Base-by-base conservation (phyloP, 1,140 invertebrate genomes). In the Megathymus violae region DNA sequence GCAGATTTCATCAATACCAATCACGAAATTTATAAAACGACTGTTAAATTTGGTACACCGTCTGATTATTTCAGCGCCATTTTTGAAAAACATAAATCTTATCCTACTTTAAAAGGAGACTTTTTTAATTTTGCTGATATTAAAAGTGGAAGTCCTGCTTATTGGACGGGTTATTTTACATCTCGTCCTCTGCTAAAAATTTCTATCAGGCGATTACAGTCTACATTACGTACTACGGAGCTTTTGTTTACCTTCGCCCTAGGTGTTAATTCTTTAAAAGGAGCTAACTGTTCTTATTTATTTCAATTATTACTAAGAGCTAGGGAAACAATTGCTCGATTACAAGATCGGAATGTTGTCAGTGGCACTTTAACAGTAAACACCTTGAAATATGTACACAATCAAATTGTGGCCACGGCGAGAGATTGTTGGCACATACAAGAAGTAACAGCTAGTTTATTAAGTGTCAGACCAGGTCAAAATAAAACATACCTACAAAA, bases 121-220 rank as follows among this genome's bases (percentile, higher is more conserved):
- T 98, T 98, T 82, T 96, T 97, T 71, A 97, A 97, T 0, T 98
- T 97, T 88, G 95, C 95, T 5, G 97, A 98, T 74, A 95, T 97
- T 41, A 94, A 93, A 51, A 95, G 95, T 73, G 96, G 95, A 0
- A 91, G 93, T 43, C 95, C 95, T 0, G 95, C 95, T 0, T 98
- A 98, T 82, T 98, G 97, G 97, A 97, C 95, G 43, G 97, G 97
- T 0, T 98, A 96, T 86, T 98, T 94, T 77, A 97, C 96, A 0
- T 97, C 97, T 0, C 84, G 97, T 62, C 97, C 97, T 0, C 96
- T 95, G 73, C 95, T 95, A 90, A 99, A 99, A 89, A 94, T 95
- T 31, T 87, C 98, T 14, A 93, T 96, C 65, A 88, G 97, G 10
- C 95, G 97, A 74, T 82, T 98, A 3, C 95, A 97, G 83, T 92